Base-by-base conservation (phyloP, 37 sponge, comb jelly and placozoan species). In the Petrosia ficiformis region DNA sequence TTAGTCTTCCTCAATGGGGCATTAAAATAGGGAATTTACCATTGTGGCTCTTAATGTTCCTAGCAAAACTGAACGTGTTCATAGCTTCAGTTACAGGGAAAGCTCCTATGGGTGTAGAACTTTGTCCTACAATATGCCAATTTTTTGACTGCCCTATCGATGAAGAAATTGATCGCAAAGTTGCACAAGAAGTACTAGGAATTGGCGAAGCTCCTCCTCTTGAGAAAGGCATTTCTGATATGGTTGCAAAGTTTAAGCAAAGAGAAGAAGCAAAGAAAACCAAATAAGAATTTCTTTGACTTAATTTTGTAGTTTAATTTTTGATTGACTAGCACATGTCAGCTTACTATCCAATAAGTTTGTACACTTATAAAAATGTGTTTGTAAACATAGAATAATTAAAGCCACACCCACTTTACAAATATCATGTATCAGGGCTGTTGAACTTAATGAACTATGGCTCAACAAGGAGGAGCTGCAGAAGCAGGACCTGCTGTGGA, bases 51-150 rank as follows among this genome's bases (percentile, higher is more conserved):
- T 32, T 84, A 31, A 68, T 2, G 6, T 22, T 42, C 6, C 34
- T 90, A 37, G 72, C 76, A 0, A 48, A 40, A 30, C 8, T 90
- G 24, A 90, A 90, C 39, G 33, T 38, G 0, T 35, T 77, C 39
- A 78, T 77, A 82, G 87, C 83, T n/a, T 52, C 25, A 37, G 29
- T 73, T 6, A 39, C 79, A 33, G 41, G 74, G 14, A 57, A 60
- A 40, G 86, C 91, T 77, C 91, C 91, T 24, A 39, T 90, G 58
- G 91, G 91, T 4, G 28, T 69, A 3, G 83, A 74, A 5, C 1
- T 90, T 26, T 52, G 61, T 28, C 76, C 87, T 0, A 73, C 56
- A 1, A 24, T 85, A 24, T 2, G 77, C 41, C 58, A 67, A 0
- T 39, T 86, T 36, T 24, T 86, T 30, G 76, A 68, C 6, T n/a